Evolutionary conservation across 2,888 invertebrate species (phyloP).

Genomic region (Andricus curvator): DNA sequence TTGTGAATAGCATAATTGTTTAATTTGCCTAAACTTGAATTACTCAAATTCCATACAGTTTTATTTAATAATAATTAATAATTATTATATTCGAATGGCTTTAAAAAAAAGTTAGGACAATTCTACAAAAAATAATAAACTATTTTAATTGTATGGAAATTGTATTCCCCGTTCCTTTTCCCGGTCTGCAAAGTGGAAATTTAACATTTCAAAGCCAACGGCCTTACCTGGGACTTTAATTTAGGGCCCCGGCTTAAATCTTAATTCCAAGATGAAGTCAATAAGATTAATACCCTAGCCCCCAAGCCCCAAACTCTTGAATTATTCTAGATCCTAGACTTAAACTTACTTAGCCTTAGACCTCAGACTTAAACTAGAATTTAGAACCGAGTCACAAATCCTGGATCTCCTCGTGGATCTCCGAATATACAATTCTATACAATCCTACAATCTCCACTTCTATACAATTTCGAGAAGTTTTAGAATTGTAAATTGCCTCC

Average conservation of each 20-base stretch:
- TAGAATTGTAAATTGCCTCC: slow-evolving; percentile 15
- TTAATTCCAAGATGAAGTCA: not conserved
- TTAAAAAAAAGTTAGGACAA: not conserved
- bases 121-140: not conserved
- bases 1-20: too few relatives aligned
- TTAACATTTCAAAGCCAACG: too few relatives aligned
- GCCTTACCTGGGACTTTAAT: slow-evolving; percentile 16
- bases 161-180: not conserved
- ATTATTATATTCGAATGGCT: too few relatives aligned
- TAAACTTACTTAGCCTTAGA: not conserved
- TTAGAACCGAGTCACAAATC: slow-evolving; percentile 6
- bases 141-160: not conserved
- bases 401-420: not conserved
- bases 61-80: too few relatives aligned
- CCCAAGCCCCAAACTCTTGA: not conserved
- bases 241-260: slow-evolving; percentile 30
- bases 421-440: not conserved
- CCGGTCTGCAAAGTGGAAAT: not conserved
- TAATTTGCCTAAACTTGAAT: not conserved
- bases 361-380: too few relatives aligned
- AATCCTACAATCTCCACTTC: not conserved
- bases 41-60: too few relatives aligned
- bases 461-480: not conserved
- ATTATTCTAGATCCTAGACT: slow-evolving; percentile 12
- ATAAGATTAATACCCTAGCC: not conserved